Percentiles rank a stretch among this genome's conserved stretches.
Evolutionary conservation across 2,113 vertebrate genomes (phyloP).

Genomic region (Ophiodon elongatus): DNA sequence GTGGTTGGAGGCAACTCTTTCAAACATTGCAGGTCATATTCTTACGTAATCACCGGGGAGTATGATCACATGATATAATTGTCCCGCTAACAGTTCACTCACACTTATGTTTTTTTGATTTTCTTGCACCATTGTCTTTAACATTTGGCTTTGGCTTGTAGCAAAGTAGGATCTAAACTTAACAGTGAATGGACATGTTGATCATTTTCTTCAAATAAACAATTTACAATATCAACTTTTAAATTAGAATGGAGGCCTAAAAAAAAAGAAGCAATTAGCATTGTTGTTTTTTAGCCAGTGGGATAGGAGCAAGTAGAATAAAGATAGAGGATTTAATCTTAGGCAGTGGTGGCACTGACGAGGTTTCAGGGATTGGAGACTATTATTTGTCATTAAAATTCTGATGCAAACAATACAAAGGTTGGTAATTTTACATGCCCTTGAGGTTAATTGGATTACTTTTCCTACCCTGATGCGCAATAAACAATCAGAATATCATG

Average conservation of each 20-base stretch:
- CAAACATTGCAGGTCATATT: conserved; percentile 19
- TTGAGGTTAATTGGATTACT: neutral
- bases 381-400: neutral
- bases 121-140: neutral
- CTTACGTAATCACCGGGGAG: conserved; percentile 54
- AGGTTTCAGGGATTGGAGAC: neutral
- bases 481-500: neutral
- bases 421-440: neutral
- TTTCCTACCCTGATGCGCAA: neutral
- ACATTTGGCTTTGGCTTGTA: neutral
- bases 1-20: conserved; percentile 29
- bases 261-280: neutral
- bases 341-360: neutral
- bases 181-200: neutral
- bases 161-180: neutral
- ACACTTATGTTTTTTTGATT: neutral
- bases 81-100: neutral
- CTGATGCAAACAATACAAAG: neutral
- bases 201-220: neutral
- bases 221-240: neutral
- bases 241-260: neutral
- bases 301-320: neutral
- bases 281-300: neutral
- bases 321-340: too few relatives aligned
- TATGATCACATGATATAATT: conserved; percentile 5